Percentiles rank a stretch among this genome's conserved stretches.
Evolutionary conservation across 2,113 vertebrate species (phyloP).

Genomic region (Merops nubicus): DNA sequence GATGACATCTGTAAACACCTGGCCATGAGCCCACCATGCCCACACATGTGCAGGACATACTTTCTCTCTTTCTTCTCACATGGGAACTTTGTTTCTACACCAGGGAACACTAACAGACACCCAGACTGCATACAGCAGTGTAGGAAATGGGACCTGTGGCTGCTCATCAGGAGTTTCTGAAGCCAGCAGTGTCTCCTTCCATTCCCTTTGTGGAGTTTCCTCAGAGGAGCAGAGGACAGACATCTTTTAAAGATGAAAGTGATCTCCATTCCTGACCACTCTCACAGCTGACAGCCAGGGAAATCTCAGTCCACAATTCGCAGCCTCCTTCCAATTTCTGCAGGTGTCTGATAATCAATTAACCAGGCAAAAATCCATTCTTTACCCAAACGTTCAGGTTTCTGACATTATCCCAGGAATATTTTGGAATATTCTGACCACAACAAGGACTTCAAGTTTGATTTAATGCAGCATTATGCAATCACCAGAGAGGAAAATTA

Average conservation of each 20-base stretch:
- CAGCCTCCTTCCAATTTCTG: background rate
- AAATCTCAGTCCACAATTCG: background rate
- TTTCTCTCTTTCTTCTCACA: background rate
- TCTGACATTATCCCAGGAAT: background rate
- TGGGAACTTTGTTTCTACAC: rapidly evolving
- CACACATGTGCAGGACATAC: rapidly evolving
- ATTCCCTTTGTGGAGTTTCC: background rate
- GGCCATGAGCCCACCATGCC: background rate
- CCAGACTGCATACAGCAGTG: background rate
- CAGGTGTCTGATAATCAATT: background rate
- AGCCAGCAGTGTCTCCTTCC: background rate
- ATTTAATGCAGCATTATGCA: background rate
- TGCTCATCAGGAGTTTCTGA: background rate
- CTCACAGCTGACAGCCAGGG: background rate
- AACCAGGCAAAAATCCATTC: background rate
- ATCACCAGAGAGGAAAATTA: background rate
- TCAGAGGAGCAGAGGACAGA: background rate
- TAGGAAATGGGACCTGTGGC: background rate
- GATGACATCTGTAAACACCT: background rate
- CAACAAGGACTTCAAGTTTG: background rate
- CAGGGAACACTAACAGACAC: background rate
- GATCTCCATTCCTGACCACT: background rate
- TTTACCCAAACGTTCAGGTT: background rate
- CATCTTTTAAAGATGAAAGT: background rate
- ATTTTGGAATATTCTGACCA: background rate